A percentile compares a stretch with the other conserved stretches of the same genome.
Evolutionary conservation across 2,113 vertebrate genomes (phyloP).

Genomic region (Syngnathoides biaculeatus): DNA sequence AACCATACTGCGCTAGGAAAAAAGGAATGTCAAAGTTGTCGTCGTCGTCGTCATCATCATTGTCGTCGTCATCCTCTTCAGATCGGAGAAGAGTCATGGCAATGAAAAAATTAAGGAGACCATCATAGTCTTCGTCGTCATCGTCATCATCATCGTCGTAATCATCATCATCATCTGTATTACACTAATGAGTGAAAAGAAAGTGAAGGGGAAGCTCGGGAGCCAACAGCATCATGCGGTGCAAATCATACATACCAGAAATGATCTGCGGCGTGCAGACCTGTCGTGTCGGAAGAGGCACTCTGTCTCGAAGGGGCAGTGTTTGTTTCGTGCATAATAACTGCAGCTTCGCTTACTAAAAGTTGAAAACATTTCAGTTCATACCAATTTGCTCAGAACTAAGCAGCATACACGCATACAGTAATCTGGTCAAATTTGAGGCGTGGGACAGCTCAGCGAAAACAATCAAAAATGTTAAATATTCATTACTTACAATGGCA

Average conservation of each 20-base stretch:
- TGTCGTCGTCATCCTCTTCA: not conserved
- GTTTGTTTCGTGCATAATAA: conserved; percentile 72
- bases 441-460: no score
- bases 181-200: conserved; percentile 29
- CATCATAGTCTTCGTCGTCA: conserved; percentile 39
- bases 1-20: conserved; percentile 22
- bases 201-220: not conserved
- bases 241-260: conserved; percentile 41
- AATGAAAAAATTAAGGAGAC: conserved; percentile 62
- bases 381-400: not conserved
- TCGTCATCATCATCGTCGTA: conserved; percentile 51
- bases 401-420: not conserved
- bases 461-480: no score
- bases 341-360: conserved; percentile 80
- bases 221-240: not conserved
- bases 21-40: conserved; percentile 30
- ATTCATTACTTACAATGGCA: no score
- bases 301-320: conserved; percentile 82
- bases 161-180: conserved; percentile 46
- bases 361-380: not conserved
- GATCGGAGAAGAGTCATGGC: conserved; percentile 54
- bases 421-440: not conserved
- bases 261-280: conserved; percentile 26
- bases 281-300: conserved; percentile 82
- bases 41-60: not conserved